These are phyloP conservation scores for Drosophila trichaetosa DNA, from an alignment of 2,888 invertebrate genomes.

Conservation along the genomic window DNA sequence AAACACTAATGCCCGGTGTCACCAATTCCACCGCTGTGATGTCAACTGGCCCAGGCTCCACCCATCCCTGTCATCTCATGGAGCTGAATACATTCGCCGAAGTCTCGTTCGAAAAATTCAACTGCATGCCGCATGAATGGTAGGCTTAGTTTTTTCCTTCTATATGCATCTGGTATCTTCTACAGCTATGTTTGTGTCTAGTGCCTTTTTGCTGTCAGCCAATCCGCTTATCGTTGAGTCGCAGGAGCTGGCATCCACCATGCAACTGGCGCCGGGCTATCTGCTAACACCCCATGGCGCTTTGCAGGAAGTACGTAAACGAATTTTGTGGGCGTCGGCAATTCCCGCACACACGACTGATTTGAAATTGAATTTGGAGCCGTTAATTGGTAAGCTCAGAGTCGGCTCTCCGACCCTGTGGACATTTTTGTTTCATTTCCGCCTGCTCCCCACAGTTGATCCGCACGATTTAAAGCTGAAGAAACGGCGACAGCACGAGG, in stretches of 20 bases:
- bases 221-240: conserved; percentile 83
- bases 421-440: conserved; percentile 63
- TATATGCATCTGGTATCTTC: conserved; percentile 2
- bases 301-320: conserved; percentile 82
- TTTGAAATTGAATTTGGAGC: conserved; percentile 81
- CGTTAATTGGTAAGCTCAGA: conserved; percentile 79
- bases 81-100: conserved; percentile 82
- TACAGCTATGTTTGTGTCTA: conserved; percentile 21
- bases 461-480: conserved; percentile 69
- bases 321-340: conserved; percentile 82
- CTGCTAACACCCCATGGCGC: conserved; percentile 82
- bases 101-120: conserved; percentile 78
- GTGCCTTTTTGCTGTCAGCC: conserved; percentile 79
- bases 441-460: conserved; percentile 70
- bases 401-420: conserved; percentile 5
- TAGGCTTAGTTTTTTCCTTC: conserved; percentile 42
- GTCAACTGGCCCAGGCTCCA: conserved; percentile 20
- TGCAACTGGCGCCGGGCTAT: conserved; percentile 82
- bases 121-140: conserved; percentile 77
- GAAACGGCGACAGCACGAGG: conserved; percentile 78
- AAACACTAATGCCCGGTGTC: conserved; percentile 50
- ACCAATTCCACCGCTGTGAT: conserved; percentile 21
- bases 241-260: conserved; percentile 80
- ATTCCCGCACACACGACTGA: conserved; percentile 79
- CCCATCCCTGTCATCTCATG: conserved; percentile 73